Evolutionary conservation across 1,140 invertebrate genomes (phyloP).

Genomic region (Heliconius hewitsoni): DNA sequence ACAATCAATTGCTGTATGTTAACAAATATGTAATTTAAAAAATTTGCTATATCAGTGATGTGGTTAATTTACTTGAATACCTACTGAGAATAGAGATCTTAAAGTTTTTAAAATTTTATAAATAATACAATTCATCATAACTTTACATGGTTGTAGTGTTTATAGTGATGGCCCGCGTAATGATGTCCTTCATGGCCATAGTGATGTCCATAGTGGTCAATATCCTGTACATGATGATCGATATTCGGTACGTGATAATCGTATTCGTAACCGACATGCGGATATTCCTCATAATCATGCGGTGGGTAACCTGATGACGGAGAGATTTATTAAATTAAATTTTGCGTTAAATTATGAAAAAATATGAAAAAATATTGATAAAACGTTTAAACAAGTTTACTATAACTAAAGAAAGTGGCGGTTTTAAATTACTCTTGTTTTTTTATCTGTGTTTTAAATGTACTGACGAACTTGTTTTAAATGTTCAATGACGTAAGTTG

Average conservation of each 20-base stretch:
- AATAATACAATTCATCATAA: not conserved
- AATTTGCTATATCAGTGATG: too few species aligned
- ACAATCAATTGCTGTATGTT: too few species aligned
- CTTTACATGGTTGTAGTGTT: slow-evolving; percentile 65
- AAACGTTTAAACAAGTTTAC: not conserved
- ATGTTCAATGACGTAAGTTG: not conserved
- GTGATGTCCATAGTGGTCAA: slow-evolving; percentile 47
- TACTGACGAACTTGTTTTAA: not conserved
- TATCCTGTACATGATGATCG: slow-evolving; percentile 42
- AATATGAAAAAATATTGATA: not conserved
- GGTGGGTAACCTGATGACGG: slow-evolving; percentile 32
- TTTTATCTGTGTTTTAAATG: not conserved
- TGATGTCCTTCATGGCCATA: slow-evolving; percentile 38
- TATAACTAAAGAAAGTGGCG: not conserved
- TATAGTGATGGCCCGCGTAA: slow-evolving; percentile 51
- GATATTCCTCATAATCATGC: slow-evolving; percentile 58
- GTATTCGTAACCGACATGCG: slow-evolving; percentile 52
- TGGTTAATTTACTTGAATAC: too few species aligned
- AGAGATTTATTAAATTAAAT: not conserved
- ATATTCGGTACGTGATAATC: slow-evolving; percentile 51
- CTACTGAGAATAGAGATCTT: too few species aligned
- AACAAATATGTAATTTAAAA: too few species aligned
- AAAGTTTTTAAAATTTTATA: too few species aligned
- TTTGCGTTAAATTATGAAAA: not conserved
- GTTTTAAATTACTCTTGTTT: not conserved